Evolutionary conservation across 2,797 vertebrate species (phyloP), one percentile per base, ranked within the genome.

Genomic region (Anolis apletophallus): DNA sequence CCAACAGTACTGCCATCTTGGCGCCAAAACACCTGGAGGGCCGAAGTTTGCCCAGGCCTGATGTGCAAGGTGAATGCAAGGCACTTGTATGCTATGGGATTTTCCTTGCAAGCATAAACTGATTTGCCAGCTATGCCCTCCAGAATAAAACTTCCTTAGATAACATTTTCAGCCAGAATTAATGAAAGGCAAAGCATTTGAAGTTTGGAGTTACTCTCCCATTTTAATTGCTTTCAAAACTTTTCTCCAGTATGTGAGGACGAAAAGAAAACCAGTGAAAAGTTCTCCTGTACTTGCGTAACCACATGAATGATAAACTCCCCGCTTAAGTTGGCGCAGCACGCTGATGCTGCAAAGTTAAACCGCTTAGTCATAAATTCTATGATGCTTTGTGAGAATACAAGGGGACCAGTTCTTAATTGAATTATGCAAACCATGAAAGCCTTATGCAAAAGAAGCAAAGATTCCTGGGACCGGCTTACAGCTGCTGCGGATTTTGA

Each of bases 381-480:
- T 88, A 6, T 89, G 85, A 17, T 13, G 79, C 2, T 21, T 71
- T 40, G 82, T 91, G 82, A 74, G 7, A 3, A 23, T 81, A 46
- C 21, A 83, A 64, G 86, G 14, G 69, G 19, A 34, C 50, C 36
- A 85, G n/a, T 85, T 88, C 72, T 81, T 85, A 81, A 81, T n/a
- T 88, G 78, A 88, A 59, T 84, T 86, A 23, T 50, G 23, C 80
- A 88, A 89, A 36, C 36, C 87, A 11, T 34, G 23, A 0, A 21
- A 75, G 26, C 26, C 85, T 86, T 88, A 54, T 85, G 14, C 76
- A 85, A 87, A 88, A 80, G 61, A 88, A 59, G 34, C 16, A 40
- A 72, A 79, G 26, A 72, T 73, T 78, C 74, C 68, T 54, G 61
- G 40, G 1, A 61, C 19, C 6, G 79, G 57, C 69, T 80, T 71